phyloP scores from a whole-genome alignment of 2,797 vertebrate species.

The Alexandromys oeconomus region DNA sequence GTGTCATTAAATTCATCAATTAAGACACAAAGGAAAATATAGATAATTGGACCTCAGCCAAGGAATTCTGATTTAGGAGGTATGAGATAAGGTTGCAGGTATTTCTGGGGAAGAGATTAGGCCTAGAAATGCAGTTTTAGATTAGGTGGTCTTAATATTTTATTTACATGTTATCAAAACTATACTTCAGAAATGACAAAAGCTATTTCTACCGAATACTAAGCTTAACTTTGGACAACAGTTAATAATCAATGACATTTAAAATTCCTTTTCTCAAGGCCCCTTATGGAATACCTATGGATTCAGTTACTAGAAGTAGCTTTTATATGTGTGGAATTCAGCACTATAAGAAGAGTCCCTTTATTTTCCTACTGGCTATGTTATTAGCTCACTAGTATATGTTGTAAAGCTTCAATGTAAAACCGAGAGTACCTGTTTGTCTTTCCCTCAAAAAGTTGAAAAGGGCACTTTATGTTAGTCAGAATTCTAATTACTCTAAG shows the following conservation, averaged over 20 bases:
- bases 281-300: not conserved
- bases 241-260: not conserved
- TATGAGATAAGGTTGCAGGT: not conserved
- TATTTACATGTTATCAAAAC: not conserved
- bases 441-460: not conserved
- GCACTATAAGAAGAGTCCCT: not conserved
- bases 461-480: not conserved
- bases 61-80: not conserved
- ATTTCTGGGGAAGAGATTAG: not conserved
- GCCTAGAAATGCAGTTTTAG: not conserved
- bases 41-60: not conserved
- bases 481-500: not conserved
- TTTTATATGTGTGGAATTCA: not conserved
- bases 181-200: not conserved
- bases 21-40: constrained; percentile 3
- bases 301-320: not conserved
- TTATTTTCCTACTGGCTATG: not conserved
- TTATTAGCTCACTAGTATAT: not conserved
- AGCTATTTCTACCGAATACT: not conserved
- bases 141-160: not conserved
- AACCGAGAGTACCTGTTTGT: not conserved
- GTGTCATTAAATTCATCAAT: constrained; percentile 21
- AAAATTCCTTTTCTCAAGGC: not conserved
- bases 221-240: not conserved
- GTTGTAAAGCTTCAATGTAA: not conserved